phyloP scores from a whole-genome alignment of 2,113 vertebrate genomes.

The Proteles cristata region DNA sequence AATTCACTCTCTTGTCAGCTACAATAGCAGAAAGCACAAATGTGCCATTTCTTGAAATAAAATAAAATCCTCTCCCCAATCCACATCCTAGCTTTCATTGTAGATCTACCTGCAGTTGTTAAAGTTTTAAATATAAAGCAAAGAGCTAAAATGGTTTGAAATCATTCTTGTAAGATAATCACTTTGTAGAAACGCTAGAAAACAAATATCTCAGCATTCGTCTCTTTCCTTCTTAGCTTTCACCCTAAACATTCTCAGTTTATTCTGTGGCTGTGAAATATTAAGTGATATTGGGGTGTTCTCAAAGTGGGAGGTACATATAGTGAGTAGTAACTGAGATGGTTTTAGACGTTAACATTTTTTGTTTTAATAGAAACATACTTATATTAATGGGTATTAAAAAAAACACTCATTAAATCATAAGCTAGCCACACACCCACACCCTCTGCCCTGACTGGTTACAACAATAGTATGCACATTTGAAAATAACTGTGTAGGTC shows the following conservation, averaged over 20 bases:
- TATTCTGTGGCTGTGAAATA: not conserved
- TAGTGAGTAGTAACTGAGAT: not conserved
- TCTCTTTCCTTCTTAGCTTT: conserved; percentile 3
- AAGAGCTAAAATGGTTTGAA: conserved; percentile 11
- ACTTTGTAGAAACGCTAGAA: conserved; percentile 19
- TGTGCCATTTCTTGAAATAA: not conserved
- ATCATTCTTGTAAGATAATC: conserved; percentile 4
- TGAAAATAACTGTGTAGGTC: not conserved
- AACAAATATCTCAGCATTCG: conserved; percentile 20
- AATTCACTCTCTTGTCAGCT: not conserved
- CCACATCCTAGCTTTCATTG: not conserved
- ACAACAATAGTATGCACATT: not conserved
- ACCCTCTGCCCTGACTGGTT: not conserved
- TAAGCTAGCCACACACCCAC: not conserved
- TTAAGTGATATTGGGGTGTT: not conserved
- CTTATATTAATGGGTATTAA: conserved; percentile 30
- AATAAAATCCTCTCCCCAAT: not conserved
- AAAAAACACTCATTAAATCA: conserved; percentile 22
- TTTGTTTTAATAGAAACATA: conserved; percentile 32
- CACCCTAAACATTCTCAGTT: conserved; percentile 43
- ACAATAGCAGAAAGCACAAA: not conserved
- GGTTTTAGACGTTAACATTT: not conserved
- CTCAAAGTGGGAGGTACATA: not conserved
- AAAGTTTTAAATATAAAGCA: not conserved
- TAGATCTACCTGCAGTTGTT: not conserved